Percentiles rank a stretch among this genome's conserved stretches.
Evolutionary conservation across 2,888 invertebrate genomes (phyloP).

Genomic region (Ophion costatus): DNA sequence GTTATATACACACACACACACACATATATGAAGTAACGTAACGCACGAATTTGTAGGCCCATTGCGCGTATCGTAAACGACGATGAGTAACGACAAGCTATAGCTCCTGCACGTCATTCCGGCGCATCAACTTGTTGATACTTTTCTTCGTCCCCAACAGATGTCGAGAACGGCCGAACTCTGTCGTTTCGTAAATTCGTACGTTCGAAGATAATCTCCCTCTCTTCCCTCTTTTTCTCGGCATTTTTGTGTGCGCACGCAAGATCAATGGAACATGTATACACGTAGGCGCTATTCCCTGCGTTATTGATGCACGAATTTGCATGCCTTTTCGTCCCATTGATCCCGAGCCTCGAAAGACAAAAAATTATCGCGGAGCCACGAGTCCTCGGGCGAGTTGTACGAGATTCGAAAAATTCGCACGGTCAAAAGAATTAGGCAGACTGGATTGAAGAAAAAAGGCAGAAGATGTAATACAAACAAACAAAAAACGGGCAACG

Average conservation of each 20-base stretch:
- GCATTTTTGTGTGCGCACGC: slow-evolving; percentile 1
- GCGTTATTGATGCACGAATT: slow-evolving; percentile 1
- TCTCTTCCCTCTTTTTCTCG: background rate
- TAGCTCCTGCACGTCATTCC: slow-evolving; percentile 9
- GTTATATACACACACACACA: too few relatives aligned
- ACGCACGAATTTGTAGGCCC: background rate
- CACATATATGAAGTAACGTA: too few relatives aligned
- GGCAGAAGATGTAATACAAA: too few relatives aligned
- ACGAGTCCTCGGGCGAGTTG: too few relatives aligned
- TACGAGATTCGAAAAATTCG: background rate
- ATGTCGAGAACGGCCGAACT: slow-evolving; percentile 25
- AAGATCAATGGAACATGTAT: background rate
- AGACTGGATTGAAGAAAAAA: too few relatives aligned
- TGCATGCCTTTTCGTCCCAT: slow-evolving; percentile 1
- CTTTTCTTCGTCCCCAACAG: background rate
- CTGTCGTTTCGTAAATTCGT: slow-evolving; percentile 37
- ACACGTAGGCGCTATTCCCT: background rate
- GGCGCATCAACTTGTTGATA: slow-evolving; percentile 50
- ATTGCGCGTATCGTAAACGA: slow-evolving; percentile 30
- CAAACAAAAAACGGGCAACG: too few relatives aligned
- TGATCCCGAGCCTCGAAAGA: background rate
- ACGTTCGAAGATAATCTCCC: background rate
- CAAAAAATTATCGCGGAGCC: background rate
- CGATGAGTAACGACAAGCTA: background rate
- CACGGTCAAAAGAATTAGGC: background rate